These are phyloP conservation scores for Smithornis capensis DNA, from an alignment of 2,113 vertebrate genomes.

Conservation along the genomic window DNA sequence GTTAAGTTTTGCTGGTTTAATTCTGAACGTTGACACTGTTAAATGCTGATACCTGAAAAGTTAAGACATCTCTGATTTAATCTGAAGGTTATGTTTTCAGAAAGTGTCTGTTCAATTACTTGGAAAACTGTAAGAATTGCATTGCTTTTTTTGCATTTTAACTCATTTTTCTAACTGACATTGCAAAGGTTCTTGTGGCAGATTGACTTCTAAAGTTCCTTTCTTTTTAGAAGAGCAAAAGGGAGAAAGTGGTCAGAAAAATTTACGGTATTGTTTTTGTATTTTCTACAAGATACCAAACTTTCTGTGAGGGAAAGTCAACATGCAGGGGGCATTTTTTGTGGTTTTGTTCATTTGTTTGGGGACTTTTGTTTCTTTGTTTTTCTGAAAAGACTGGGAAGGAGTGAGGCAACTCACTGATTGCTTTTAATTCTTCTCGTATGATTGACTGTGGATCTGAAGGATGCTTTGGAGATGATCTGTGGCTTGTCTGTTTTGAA, in stretches of 20 bases:
- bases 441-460: background rate
- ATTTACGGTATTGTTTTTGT: background rate
- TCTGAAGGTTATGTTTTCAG: background rate
- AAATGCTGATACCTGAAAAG: background rate
- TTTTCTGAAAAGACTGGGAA: background rate
- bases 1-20: background rate
- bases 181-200: background rate
- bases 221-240: background rate
- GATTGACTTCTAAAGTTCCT: background rate
- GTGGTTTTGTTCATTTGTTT: background rate
- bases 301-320: background rate
- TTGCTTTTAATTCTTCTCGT: too few relatives aligned
- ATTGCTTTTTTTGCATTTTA: background rate
- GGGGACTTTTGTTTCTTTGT: background rate
- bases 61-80: background rate
- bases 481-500: background rate
- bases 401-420: accelerated
- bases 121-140: background rate
- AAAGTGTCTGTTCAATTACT: background rate
- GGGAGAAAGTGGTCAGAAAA: background rate
- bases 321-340: background rate
- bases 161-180: background rate
- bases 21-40: background rate
- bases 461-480: background rate
- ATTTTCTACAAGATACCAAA: background rate